A percentile compares a stretch with the other conserved stretches of the same genome.
Evolutionary conservation across 2,797 vertebrate species (phyloP).

Genomic region (Diplodus puntazzo): DNA sequence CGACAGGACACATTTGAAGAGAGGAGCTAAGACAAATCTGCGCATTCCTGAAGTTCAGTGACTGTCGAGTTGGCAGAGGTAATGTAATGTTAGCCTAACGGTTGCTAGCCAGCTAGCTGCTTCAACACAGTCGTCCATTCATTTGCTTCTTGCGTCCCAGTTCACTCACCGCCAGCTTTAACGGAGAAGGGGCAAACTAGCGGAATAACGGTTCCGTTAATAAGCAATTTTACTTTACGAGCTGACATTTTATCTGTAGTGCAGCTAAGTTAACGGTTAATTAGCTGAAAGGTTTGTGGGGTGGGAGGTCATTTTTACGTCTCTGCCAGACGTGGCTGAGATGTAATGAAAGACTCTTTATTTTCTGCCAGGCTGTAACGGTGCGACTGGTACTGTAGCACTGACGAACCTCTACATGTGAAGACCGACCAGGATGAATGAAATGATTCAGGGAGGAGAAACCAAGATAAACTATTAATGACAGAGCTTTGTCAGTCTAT

Average conservation of each 20-base stretch:
- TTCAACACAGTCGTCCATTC: slow-evolving; percentile 28
- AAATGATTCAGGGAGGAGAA: background rate
- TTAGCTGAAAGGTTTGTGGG: background rate
- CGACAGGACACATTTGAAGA: background rate
- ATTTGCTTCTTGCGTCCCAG: slow-evolving; percentile 23
- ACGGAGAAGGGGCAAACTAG: background rate
- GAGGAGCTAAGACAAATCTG: slow-evolving; percentile 24
- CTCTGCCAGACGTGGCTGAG: slow-evolving; percentile 54
- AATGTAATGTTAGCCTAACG: slow-evolving; percentile 36
- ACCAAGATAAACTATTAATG: background rate
- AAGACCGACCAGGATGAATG: background rate
- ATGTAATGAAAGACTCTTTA: slow-evolving; percentile 67
- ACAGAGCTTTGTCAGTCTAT: background rate
- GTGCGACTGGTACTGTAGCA: slow-evolving; percentile 42
- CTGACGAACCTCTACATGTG: background rate
- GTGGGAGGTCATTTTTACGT: slow-evolving; percentile 22
- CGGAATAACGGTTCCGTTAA: rapidly evolving
- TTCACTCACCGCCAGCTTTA: background rate
- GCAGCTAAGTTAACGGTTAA: slow-evolving; percentile 15
- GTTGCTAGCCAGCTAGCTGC: slow-evolving; percentile 24
- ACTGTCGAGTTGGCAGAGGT: slow-evolving; percentile 76
- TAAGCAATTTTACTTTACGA: background rate
- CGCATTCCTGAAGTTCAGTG: slow-evolving; percentile 50
- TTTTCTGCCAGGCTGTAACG: slow-evolving; percentile 48
- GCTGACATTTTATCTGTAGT: background rate